phyloP scores from a whole-genome alignment of 2,113 vertebrate genomes.

The Macrotus californicus region DNA sequence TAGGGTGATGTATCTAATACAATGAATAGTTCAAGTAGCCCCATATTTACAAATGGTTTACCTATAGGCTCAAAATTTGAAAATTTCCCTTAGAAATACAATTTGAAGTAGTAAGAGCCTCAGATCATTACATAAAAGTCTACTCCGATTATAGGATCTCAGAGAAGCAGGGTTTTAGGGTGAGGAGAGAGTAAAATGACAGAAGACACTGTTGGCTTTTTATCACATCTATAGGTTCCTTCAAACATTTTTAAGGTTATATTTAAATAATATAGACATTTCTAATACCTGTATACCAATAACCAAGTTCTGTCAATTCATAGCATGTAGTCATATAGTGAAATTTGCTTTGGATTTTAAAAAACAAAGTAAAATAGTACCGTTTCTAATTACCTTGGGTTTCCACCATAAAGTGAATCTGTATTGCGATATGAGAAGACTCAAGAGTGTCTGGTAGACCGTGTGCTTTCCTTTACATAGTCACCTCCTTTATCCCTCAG shows the following conservation, averaged over 20 bases:
- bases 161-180: not conserved
- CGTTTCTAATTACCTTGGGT: constrained; percentile 28
- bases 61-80: not conserved
- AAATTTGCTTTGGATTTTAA: constrained; percentile 5
- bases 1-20: not conserved
- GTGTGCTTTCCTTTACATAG: not conserved
- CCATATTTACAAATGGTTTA: not conserved
- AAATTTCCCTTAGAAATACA: not conserved
- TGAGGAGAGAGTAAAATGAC: not conserved
- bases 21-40: not conserved
- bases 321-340: not conserved
- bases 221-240: not conserved
- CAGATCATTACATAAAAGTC: not conserved
- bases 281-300: not conserved
- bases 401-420: not conserved
- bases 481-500: constrained; percentile 4
- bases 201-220: not conserved
- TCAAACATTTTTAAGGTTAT: not conserved
- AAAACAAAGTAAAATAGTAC: not conserved
- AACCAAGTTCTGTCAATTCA: not conserved
- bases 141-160: not conserved
- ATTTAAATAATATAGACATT: not conserved
- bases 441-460: not conserved
- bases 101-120: not conserved
- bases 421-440: not conserved